Base-by-base conservation (phyloP, 2,888 invertebrate species). In the Sminthurinus aureus region DNA sequence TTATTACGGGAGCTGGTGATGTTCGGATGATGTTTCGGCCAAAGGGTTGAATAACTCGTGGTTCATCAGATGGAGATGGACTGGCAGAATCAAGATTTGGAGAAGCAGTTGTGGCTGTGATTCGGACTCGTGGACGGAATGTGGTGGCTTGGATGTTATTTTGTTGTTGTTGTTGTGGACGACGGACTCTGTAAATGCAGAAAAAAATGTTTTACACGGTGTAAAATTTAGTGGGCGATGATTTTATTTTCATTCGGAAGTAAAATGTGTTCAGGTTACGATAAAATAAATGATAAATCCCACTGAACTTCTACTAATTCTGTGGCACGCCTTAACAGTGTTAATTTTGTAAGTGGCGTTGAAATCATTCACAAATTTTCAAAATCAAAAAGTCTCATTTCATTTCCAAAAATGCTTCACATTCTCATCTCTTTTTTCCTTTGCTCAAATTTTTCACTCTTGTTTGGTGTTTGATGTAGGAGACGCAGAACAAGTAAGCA, bases 41-140 rank as follows among this genome's bases (percentile, higher is more conserved):
- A 69, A 80, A 52, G 51, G 78, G 74, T 52, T 83, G 83, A 38
- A 83, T 15, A 38, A 83, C 71, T 12, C 26, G 12, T 13, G 83
- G 83, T n/a, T 71, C 83, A 15, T 78, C 69, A 15, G 50, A 50
- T 15, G 80, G 66, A n/a, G 20, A 64, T 38, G 83, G 51, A 67
- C 80, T 81, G 80, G 83, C 66, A 69, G 87, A 73, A 11, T 84
- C 71, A n/a, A 38, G 38, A 67, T 79, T 81, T 81, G 83, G 71
- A 69, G 87, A 73, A 6, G 85, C 71, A n/a, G 83, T 76, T 26
- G 86, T 85, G 52, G 86, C 78, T 51, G 86, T 86, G 24, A 89
- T 86, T 67, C 88, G 83, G 67, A 87, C 84, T 82, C 88, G 77
- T 76, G 86, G 86, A 73, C 87, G 86, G 82, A 85, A 82, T 9